Conservation (phyloP, 37 sponge, comb jelly and placozoan genomes). For the Axinella damicornis region DNA sequence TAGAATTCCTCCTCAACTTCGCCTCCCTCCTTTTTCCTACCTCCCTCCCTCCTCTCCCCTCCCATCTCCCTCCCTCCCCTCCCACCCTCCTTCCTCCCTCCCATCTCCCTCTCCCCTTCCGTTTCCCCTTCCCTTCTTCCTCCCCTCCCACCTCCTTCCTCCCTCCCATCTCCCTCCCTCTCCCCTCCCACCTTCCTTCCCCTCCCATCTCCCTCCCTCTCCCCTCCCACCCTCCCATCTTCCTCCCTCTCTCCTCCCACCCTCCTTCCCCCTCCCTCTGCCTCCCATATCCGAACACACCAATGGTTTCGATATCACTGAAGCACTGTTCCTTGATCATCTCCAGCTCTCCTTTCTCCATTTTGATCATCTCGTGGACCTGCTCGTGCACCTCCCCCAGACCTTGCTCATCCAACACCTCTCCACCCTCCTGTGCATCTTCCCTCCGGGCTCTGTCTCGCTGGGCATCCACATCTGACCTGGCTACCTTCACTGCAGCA, state of each 20-base stretch:
- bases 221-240: background rate
- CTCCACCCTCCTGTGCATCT: too few relatives aligned
- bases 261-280: too few relatives aligned
- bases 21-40: too few relatives aligned
- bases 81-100: too few relatives aligned
- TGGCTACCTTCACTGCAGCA: background rate
- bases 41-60: too few relatives aligned
- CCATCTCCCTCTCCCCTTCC: too few relatives aligned
- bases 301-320: constrained; percentile 15
- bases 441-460: background rate
- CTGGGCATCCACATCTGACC: background rate
- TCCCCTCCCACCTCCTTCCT: background rate
- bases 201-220: too few relatives aligned
- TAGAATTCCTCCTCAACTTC: too few relatives aligned
- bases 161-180: background rate
- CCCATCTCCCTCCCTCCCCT: too few relatives aligned
- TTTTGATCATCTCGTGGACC: constrained; percentile 1
- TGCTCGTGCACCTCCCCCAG: too few relatives aligned
- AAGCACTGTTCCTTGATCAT: constrained; percentile 15
- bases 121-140: background rate
- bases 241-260: background rate
- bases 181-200: background rate
- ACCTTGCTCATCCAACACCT: too few relatives aligned
- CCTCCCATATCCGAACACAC: constrained; percentile 3
- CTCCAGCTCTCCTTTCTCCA: constrained; percentile 33